A percentile compares a stretch with the other conserved stretches of the same genome.
These are phyloP conservation scores for Periphyllus acericola DNA, from an alignment of 2,888 invertebrate genomes.

Conservation along the genomic window DNA sequence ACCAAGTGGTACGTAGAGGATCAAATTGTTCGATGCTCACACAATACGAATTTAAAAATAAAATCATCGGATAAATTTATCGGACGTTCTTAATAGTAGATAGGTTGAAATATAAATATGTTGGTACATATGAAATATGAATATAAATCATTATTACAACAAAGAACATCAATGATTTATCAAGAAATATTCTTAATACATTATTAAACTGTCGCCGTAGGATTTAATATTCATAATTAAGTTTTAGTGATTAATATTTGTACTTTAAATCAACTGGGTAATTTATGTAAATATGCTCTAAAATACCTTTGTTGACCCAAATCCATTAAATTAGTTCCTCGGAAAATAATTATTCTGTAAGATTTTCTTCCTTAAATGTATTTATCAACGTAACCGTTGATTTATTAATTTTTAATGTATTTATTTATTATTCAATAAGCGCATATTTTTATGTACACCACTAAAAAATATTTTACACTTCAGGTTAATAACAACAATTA, in stretches of 20 bases:
- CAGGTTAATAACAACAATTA: not conserved
- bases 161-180: not conserved
- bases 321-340: conserved; percentile 31
- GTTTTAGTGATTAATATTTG: conserved; percentile 22
- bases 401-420: not conserved
- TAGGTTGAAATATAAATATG: not conserved
- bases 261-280: conserved; percentile 6
- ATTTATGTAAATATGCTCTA: conserved; percentile 23
- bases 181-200: not conserved
- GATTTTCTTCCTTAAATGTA: not conserved
- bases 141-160: not conserved
- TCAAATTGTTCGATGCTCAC: not conserved
- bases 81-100: not conserved
- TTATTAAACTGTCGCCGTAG: not conserved
- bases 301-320: conserved; percentile 3
- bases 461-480: too few species aligned
- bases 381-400: not conserved
- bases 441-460: not conserved
- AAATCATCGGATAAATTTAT: not conserved
- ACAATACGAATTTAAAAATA: not conserved
- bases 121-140: not conserved
- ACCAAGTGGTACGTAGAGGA: not conserved
- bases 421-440: not conserved
- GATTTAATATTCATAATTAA: conserved; percentile 35
- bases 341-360: not conserved